Percentiles rank a stretch among this genome's conserved stretches.
These are phyloP conservation scores for Leucoraja erinaceus DNA, from an alignment of 2,113 vertebrate genomes.

Conservation along the genomic window DNA sequence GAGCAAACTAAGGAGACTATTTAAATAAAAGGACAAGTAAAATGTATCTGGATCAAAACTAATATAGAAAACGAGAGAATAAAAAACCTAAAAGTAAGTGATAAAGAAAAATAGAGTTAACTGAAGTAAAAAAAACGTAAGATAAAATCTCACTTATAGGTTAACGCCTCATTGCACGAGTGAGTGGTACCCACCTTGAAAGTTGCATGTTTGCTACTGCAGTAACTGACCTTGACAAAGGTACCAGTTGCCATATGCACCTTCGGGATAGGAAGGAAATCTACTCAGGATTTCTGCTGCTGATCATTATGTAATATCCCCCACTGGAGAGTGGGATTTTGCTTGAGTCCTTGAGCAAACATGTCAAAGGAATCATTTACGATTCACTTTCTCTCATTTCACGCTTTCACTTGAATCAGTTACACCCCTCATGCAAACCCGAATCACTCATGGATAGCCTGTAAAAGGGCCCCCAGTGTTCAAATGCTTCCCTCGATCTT, in stretches of 20 bases:
- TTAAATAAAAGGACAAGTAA: neutral
- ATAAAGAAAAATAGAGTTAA: neutral
- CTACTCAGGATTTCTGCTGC: neutral
- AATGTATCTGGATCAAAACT: neutral
- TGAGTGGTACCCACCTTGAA: neutral
- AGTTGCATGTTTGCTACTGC: neutral
- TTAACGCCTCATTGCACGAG: neutral
- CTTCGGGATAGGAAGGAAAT: neutral
- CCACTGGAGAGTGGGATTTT: neutral
- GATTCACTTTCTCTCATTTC: neutral
- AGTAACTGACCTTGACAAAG: neutral
- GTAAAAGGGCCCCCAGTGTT: neutral
- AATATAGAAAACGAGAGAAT: neutral
- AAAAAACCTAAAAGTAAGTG: neutral
- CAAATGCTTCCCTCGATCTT: neutral
- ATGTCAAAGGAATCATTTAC: neutral
- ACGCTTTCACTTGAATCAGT: neutral
- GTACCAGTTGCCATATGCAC: neutral
- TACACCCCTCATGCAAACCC: neutral
- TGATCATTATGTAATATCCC: neutral
- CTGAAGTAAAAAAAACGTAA: neutral
- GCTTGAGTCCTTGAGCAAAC: neutral
- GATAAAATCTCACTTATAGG: neutral
- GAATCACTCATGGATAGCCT: neutral
- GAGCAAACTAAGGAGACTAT: neutral